Percentiles rank a stretch among this genome's conserved stretches.
Evolutionary conservation across 2,797 vertebrate species (phyloP).

Genomic region (Rhabdomys pumilio): DNA sequence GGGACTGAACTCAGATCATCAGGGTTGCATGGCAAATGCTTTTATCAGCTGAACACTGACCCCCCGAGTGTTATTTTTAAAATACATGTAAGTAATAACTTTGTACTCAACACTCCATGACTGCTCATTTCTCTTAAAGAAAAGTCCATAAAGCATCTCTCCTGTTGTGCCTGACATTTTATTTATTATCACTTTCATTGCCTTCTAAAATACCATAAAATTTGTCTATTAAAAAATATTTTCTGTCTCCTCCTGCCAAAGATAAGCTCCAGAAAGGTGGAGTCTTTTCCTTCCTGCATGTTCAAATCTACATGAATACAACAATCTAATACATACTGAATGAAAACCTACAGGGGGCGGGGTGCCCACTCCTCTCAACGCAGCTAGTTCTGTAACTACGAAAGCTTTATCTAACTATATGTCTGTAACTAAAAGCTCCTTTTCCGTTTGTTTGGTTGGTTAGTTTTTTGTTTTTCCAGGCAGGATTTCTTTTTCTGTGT

Average conservation of each 20-base stretch:
- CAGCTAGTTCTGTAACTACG: constrained; percentile 23
- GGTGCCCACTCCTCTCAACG: neutral
- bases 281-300: neutral
- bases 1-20: neutral
- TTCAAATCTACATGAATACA: constrained; percentile 12
- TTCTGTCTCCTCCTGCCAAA: constrained; percentile 10
- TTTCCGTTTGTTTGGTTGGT: neutral
- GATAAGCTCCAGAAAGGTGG: constrained; percentile 15
- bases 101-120: neutral
- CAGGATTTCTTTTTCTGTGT: neutral
- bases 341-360: neutral
- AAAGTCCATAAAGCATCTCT: constrained; percentile 51
- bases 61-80: constrained; percentile 29
- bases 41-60: neutral
- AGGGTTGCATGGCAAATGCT: neutral
- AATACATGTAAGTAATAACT: neutral
- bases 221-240: constrained; percentile 2
- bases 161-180: neutral
- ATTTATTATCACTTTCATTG: neutral
- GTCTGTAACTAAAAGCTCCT: neutral
- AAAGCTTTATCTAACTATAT: neutral
- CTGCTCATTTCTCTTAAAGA: neutral
- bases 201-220: constrained; percentile 37
- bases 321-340: neutral
- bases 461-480: neutral